Base-by-base conservation (phyloP, 2,797 vertebrate genomes). In the Muraenolepis orangiensis region DNA sequence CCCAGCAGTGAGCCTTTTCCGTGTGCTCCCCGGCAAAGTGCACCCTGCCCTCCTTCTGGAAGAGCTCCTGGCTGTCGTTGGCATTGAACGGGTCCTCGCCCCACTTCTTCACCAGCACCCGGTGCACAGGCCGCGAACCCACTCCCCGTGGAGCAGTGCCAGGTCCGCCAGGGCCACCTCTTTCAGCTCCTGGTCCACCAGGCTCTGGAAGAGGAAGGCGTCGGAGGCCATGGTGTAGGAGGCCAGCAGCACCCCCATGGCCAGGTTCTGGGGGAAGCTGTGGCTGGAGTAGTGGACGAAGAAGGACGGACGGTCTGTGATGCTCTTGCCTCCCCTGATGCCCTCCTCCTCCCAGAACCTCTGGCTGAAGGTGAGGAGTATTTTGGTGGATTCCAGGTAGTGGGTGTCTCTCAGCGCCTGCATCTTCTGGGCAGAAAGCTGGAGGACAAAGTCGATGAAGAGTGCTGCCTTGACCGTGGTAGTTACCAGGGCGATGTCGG, bases 11-110 rank as follows among this genome's bases (percentile, higher is more conserved):
- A 1, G 95, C 95, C 6, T 75, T 80, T 14, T 93, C 94, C 0
- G 94, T 93, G 81, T 95, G 94, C 79, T 96, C 95, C 0, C 95
- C 95, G 0, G 95, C 95, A 36, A 96, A 96, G 88, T 94, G 91
- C 74, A 95, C 80, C 78, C 92, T 90, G 0, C 92, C 91, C 14
- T 94, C 93, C 0, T 85, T 93, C 36, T 75, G 72, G 36, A 93
- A 89, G 73, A 96, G 89, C 76, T 90, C 81, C 1, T 1, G n/a
- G 18, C 87, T 82, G 8, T 93, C 0, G 92, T 94, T 85, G 93
- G 94, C 70, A 93, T 79, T 91, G 82, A 93, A 87, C 0, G 92
- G 91, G 66, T 96, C 94, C 70, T 93, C 72, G 14, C 92, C 92
- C 94, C 95, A 95, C 76, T 92, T 94, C 85, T 95, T 95, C 71